These are phyloP conservation scores for Chitala chitala DNA, from an alignment of 2,113 vertebrate genomes.

Conservation along the genomic window DNA sequence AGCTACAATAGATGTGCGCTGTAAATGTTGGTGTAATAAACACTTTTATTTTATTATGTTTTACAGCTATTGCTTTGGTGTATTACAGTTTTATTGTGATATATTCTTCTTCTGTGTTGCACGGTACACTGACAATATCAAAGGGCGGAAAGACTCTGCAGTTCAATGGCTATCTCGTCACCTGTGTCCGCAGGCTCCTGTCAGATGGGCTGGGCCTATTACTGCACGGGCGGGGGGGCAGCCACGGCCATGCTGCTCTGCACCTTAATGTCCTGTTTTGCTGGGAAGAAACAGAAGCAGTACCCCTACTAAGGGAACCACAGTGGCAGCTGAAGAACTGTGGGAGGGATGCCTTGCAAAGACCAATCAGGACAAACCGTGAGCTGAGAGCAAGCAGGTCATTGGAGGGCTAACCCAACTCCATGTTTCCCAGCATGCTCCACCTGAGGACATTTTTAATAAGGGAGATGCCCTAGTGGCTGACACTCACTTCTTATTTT, in stretches of 20 bases:
- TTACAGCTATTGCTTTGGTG: no score
- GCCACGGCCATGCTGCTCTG: slow-evolving; percentile 82
- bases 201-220: slow-evolving; percentile 94
- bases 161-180: not conserved
- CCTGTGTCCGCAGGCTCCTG: slow-evolving; percentile 72
- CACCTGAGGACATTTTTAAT: not conserved
- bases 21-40: no score
- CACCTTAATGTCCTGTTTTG: slow-evolving; percentile 92
- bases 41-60: no score
- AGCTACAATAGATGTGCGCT: no score
- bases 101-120: no score
- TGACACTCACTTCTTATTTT: slow-evolving; percentile 23
- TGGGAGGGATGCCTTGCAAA: not conserved
- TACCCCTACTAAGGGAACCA: slow-evolving; percentile 77
- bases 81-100: no score
- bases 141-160: not conserved
- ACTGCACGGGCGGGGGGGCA: slow-evolving; percentile 84
- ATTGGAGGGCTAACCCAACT: not conserved
- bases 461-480: not conserved
- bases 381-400: not conserved
- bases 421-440: slow-evolving; percentile 18
- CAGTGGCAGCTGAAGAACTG: not conserved
- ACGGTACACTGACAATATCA: no score
- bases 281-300: slow-evolving; percentile 94
- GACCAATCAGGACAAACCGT: not conserved